Evolutionary conservation across 2,113 vertebrate species (phyloP).

Genomic region (Mugil cephalus): DNA sequence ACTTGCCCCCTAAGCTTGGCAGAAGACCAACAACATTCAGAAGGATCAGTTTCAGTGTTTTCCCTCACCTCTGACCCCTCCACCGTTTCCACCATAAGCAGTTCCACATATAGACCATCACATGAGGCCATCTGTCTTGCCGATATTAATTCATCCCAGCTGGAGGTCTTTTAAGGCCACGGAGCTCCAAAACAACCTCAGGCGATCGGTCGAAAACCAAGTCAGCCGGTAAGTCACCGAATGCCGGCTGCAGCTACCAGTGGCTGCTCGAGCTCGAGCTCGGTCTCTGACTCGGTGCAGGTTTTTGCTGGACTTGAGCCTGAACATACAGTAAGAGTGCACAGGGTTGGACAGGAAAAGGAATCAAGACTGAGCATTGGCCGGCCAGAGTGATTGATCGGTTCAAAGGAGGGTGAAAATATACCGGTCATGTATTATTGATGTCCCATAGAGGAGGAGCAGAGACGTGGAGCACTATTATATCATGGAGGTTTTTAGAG

Average conservation of each 20-base stretch:
- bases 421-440: constrained; percentile 72
- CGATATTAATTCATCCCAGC: constrained; percentile 19
- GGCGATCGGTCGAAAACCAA: not conserved
- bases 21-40: constrained; percentile 31
- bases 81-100: constrained; percentile 46
- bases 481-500: constrained; percentile 20
- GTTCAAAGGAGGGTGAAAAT: constrained; percentile 70
- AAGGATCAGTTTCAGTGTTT: constrained; percentile 54
- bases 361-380: constrained; percentile 31
- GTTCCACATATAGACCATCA: constrained; percentile 54
- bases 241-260: not conserved
- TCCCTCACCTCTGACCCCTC: constrained; percentile 65
- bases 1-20: constrained; percentile 11
- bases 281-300: constrained; percentile 11
- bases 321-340: constrained; percentile 40
- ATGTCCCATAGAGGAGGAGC: constrained; percentile 52
- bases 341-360: constrained; percentile 39
- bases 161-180: constrained; percentile 9
- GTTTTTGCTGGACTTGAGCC: constrained; percentile 10
- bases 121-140: constrained; percentile 31
- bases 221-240: constrained; percentile 3
- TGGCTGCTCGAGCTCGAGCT: not conserved
- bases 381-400: constrained; percentile 70
- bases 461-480: constrained; percentile 48
- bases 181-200: constrained; percentile 26